A percentile compares a stretch with the other conserved stretches of the same genome.
Evolutionary conservation across 2,888 invertebrate species (phyloP).

Genomic region (Drosophila picticornis): DNA sequence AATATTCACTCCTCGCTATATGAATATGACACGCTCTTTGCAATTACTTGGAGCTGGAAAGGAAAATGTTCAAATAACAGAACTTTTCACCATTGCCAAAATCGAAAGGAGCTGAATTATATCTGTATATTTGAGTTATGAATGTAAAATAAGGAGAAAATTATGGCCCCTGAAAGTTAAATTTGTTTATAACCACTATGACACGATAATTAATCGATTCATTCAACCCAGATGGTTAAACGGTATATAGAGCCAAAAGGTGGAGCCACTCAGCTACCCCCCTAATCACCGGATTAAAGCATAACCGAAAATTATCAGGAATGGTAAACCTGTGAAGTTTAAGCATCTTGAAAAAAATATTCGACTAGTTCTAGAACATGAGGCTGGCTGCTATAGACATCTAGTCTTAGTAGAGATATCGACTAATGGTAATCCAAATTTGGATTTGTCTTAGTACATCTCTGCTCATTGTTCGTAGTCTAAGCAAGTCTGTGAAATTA

Average conservation of each 20-base stretch:
- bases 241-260: no score
- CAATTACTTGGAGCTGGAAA: background rate
- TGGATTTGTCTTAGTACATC: background rate
- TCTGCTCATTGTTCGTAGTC: background rate
- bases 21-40: background rate
- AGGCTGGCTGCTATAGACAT: background rate
- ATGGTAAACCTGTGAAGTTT: no score
- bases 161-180: no score
- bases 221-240: no score
- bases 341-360: no score
- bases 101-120: no score
- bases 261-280: no score
- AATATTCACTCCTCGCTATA: background rate
- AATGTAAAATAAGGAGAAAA: no score
- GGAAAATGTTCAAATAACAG: background rate
- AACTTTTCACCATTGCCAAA: background rate
- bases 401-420: background rate
- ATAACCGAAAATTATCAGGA: no score
- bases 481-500: background rate
- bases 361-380: background rate
- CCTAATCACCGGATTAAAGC: no score
- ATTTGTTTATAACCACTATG: no score
- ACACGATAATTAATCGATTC: no score
- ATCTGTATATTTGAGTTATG: background rate
- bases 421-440: background rate